These are phyloP conservation scores for Monochamus saltuarius DNA, from an alignment of 1,140 invertebrate genomes.

Conservation along the genomic window DNA sequence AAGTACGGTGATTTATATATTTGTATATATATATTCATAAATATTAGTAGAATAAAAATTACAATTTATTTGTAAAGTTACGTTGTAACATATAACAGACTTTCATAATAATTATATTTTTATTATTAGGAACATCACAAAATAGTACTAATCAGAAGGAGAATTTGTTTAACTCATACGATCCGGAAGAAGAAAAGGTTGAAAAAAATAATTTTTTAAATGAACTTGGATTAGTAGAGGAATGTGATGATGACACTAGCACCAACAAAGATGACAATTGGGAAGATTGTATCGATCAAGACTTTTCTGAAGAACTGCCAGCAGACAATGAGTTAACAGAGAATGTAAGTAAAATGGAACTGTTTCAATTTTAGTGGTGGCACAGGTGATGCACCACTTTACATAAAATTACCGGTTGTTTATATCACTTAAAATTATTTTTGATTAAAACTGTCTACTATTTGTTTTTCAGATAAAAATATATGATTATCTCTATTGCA, in stretches of 20 bases:
- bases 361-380: slow-evolving; percentile 2
- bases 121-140: slow-evolving; percentile 26
- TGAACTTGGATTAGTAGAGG: slow-evolving; percentile 44
- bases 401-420: too few relatives aligned
- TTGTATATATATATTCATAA: too few relatives aligned
- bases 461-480: too few relatives aligned
- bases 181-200: slow-evolving; percentile 24
- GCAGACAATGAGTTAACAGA: slow-evolving; percentile 21
- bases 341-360: slow-evolving; percentile 17
- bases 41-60: too few relatives aligned
- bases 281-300: slow-evolving; percentile 43
- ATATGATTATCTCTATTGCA: too few relatives aligned
- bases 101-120: background rate
- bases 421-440: too few relatives aligned
- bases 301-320: slow-evolving; percentile 36
- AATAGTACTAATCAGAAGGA: slow-evolving; percentile 21
- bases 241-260: slow-evolving; percentile 36
- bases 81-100: too few relatives aligned
- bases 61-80: too few relatives aligned
- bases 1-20: too few relatives aligned
- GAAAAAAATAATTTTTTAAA: slow-evolving; percentile 44
- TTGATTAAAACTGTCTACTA: too few relatives aligned
- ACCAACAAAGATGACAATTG: slow-evolving; percentile 42
- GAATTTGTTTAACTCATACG: slow-evolving; percentile 25
- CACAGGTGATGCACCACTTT: too few relatives aligned